A percentile compares a stretch with the other conserved stretches of the same genome.
Conservation (phyloP, 2,797 vertebrate species). For the Coregonus suidteri region DNA sequence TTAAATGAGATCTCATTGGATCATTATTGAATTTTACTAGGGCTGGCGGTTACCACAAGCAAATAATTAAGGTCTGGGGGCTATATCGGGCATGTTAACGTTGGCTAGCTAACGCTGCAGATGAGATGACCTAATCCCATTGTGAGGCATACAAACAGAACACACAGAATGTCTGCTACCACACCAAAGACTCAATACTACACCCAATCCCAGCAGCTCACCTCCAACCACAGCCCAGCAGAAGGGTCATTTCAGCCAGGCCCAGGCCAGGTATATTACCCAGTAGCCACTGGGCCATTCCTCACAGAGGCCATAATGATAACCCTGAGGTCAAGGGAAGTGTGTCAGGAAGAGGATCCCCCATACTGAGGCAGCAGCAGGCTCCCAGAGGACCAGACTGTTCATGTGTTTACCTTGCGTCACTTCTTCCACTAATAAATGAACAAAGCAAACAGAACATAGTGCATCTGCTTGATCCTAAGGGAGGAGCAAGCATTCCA, state of each 20-base stretch:
- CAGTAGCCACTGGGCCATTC: conserved; percentile 51
- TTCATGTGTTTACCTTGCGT: conserved; percentile 60
- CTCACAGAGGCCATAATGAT: conserved; percentile 68
- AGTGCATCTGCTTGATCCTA: conserved; percentile 12
- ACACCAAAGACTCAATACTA: not conserved
- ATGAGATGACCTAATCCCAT: not conserved
- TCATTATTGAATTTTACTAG: not conserved
- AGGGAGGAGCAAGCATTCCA: not conserved
- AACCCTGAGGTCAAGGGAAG: conserved; percentile 77
- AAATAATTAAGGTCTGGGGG: not conserved
- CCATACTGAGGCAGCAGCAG: conserved; percentile 53
- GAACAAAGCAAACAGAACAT: conserved; percentile 18
- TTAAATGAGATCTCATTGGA: not conserved
- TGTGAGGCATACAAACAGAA: not conserved
- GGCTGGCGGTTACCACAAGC: not conserved
- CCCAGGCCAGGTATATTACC: conserved; percentile 49
- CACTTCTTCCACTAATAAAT: conserved; percentile 21
- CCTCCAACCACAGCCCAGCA: not conserved
- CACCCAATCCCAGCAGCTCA: not conserved
- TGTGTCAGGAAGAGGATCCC: conserved; percentile 73
- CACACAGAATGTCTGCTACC: not conserved
- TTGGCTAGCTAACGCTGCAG: not conserved
- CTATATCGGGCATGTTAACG: conserved; percentile 9
- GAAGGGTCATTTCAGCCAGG: conserved; percentile 27
- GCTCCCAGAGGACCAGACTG: conserved; percentile 39